These are phyloP conservation scores for Drosophila kuntzei DNA, from an alignment of 2,888 invertebrate species.

Conservation along the genomic window DNA sequence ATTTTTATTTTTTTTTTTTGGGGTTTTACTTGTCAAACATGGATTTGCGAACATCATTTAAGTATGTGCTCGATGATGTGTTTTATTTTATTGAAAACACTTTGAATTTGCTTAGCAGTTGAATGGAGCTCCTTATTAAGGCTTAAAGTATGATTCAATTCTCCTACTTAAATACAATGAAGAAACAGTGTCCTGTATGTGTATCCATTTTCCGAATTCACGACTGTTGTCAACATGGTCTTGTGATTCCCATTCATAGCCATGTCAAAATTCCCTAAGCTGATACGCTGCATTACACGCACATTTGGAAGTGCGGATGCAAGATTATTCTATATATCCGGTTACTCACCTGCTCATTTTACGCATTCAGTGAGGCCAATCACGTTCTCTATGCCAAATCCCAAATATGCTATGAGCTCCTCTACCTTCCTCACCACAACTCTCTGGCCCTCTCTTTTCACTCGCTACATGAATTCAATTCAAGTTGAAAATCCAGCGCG, in stretches of 20 bases:
- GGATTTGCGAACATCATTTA: conserved; percentile 35
- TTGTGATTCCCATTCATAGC: conserved; percentile 2
- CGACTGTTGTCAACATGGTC: neutral
- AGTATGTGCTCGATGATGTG: conserved; percentile 20
- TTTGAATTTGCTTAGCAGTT: conserved; percentile 26
- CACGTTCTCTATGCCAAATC: conserved; percentile 67
- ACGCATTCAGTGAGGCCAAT: conserved; percentile 73
- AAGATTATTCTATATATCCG: conserved; percentile 9
- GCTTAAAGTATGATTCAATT: conserved; percentile 29
- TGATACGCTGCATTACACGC: conserved; percentile 46
- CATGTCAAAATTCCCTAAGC: conserved; percentile 35
- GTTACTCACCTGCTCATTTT: conserved; percentile 47
- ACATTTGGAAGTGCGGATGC: conserved; percentile 27
- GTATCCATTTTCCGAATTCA: conserved; percentile 7
- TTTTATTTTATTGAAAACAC: conserved; percentile 36
- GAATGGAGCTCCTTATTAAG: conserved; percentile 7
- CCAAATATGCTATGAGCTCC: conserved; percentile 27
- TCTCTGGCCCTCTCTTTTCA: conserved; percentile 17
- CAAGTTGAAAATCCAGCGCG: conserved; percentile 67
- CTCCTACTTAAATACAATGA: conserved; percentile 6
- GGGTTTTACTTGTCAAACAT: conserved; percentile 43
- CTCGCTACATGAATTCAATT: conserved; percentile 61
- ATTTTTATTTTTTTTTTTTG: conserved; percentile 16
- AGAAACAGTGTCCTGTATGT: conserved; percentile 4
- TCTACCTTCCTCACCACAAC: neutral